Percentiles rank a stretch among this genome's conserved stretches.
Conservation (phyloP, 2,888 invertebrate species). For the Pammene aurita region DNA sequence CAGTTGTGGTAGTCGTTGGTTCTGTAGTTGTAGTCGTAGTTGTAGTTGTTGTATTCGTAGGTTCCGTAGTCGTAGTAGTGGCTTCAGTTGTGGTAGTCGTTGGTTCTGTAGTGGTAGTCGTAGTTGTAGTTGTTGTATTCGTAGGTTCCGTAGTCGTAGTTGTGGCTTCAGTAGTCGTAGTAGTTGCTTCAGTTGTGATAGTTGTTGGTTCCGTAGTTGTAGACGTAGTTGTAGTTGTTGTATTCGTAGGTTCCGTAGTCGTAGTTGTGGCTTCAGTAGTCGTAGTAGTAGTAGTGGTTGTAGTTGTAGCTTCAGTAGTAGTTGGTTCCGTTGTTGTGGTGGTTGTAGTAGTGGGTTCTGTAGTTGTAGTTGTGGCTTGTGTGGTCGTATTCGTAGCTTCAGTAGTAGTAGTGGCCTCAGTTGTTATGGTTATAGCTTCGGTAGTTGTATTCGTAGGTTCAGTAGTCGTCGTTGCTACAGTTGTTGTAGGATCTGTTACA, state of each 20-base stretch:
- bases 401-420: background rate
- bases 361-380: background rate
- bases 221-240: background rate
- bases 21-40: constrained; percentile 21
- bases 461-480: constrained; percentile 14
- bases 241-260: constrained; percentile 4
- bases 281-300: background rate
- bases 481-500: constrained; percentile 7
- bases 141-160: constrained; percentile 7
- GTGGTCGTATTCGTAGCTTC: constrained; percentile 2
- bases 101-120: constrained; percentile 14
- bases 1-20: constrained; percentile 18
- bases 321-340: constrained; percentile 6
- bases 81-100: constrained; percentile 15
- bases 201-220: constrained; percentile 4
- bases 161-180: background rate
- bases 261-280: background rate
- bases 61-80: background rate
- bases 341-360: constrained; percentile 9
- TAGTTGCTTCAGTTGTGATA: constrained; percentile 1
- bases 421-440: background rate
- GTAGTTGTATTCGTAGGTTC: constrained; percentile 2
- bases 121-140: background rate
- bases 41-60: constrained; percentile 1
- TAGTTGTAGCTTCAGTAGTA: constrained; percentile 1